These are phyloP conservation scores for Campoletis sonorensis DNA, from an alignment of 1,140 invertebrate genomes.

Conservation along the genomic window DNA sequence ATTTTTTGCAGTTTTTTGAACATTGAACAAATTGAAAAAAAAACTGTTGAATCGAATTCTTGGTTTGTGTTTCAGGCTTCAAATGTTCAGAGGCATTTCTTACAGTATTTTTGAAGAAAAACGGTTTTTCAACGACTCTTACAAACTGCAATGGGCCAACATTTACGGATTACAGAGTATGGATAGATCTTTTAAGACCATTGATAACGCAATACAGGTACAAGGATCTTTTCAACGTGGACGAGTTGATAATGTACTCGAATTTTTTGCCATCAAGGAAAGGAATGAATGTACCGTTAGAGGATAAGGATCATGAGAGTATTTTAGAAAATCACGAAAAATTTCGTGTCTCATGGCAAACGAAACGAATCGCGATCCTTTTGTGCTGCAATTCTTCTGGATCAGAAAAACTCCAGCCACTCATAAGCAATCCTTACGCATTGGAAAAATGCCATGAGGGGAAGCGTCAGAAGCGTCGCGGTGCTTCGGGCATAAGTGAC, in stretches of 20 bases:
- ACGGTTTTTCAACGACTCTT: conserved; percentile 59
- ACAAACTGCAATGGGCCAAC: conserved; percentile 56
- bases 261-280: conserved; percentile 50
- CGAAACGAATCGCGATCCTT: conserved; percentile 47
- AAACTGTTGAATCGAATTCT: too few relatives aligned
- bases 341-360: neutral
- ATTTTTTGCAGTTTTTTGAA: too few relatives aligned
- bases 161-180: conserved; percentile 63
- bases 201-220: conserved; percentile 60
- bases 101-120: conserved; percentile 61
- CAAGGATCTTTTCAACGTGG: conserved; percentile 63
- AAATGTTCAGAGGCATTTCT: conserved; percentile 66
- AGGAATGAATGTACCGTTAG: neutral
- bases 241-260: conserved; percentile 64
- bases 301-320: neutral
- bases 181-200: conserved; percentile 63
- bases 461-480: conserved; percentile 55
- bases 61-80: conserved; percentile 53
- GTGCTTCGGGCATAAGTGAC: conserved; percentile 60
- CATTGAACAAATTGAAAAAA: too few relatives aligned
- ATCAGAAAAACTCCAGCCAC: conserved; percentile 61
- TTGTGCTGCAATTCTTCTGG: conserved; percentile 64
- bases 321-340: neutral
- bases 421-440: conserved; percentile 62
- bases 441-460: conserved; percentile 43